Percentiles rank a stretch among this genome's conserved stretches.
Evolutionary conservation across 2,113 vertebrate genomes (phyloP).

Genomic region (Caranx ignobilis): DNA sequence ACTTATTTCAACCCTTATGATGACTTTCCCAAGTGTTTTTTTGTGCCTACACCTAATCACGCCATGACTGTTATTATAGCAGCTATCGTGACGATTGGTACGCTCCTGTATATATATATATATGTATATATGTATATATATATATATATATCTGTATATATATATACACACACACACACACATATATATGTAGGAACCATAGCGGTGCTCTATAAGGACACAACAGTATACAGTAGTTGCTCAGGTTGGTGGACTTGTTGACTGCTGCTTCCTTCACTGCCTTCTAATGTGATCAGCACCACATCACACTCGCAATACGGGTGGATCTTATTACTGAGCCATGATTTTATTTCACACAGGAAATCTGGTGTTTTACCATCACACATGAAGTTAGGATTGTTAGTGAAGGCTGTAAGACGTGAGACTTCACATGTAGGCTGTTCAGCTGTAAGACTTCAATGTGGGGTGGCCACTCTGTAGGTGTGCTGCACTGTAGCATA

Average conservation of each 20-base stretch:
- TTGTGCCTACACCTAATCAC: no score
- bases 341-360: conserved; percentile 1
- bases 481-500: conserved; percentile 6
- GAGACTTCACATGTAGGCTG: not conserved
- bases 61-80: no score
- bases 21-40: no score
- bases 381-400: not conserved
- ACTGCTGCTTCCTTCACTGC: not conserved
- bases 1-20: no score
- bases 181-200: no score
- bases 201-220: no score
- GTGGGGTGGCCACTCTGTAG: not conserved
- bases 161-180: no score
- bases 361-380: not conserved
- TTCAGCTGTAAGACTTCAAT: conserved; percentile 11
- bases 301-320: not conserved
- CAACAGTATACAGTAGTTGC: no score
- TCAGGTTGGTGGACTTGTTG: not conserved
- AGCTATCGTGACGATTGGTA: no score
- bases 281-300: conserved; percentile 23
- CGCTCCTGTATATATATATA: no score
- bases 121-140: no score
- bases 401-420: not conserved
- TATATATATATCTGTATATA: no score
- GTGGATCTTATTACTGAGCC: not conserved